These are phyloP conservation scores for Spicauda simplicius DNA, from an alignment of 2,888 invertebrate genomes.

Conservation along the genomic window DNA sequence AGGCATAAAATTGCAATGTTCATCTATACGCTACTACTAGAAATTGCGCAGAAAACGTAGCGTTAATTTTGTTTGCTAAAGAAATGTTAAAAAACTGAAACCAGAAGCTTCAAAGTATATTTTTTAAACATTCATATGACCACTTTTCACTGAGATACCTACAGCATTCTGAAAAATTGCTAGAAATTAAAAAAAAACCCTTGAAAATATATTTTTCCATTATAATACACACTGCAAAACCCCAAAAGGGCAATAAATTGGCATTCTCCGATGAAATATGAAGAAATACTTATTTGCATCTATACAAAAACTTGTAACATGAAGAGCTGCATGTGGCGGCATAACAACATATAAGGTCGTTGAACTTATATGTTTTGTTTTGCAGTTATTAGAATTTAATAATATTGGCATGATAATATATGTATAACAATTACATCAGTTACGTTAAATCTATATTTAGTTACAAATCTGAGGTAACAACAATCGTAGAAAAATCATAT, in stretches of 20 bases:
- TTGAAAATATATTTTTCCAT: no score
- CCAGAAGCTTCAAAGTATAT: no score
- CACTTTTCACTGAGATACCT: no score
- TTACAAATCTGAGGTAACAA: neutral
- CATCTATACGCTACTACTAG: no score
- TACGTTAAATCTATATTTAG: neutral
- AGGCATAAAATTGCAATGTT: no score
- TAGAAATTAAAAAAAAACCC: no score
- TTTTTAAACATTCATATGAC: no score
- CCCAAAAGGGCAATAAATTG: neutral
- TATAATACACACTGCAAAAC: neutral
- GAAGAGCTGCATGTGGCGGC: neutral
- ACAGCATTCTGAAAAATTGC: no score
- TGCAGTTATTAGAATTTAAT: neutral
- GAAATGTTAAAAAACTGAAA: no score
- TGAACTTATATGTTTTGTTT: conserved; percentile 5
- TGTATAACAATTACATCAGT: neutral
- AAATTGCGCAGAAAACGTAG: no score
- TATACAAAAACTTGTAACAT: conserved; percentile 3
- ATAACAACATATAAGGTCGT: conserved; percentile 14
- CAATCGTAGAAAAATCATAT: neutral
- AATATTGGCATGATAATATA: neutral
- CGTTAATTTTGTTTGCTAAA: no score
- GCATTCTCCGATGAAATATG: neutral
- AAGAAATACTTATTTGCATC: neutral